Evolutionary conservation across 2,113 vertebrate species (phyloP), one percentile per base, ranked within the genome.

Genomic region (Cygnus atratus): DNA sequence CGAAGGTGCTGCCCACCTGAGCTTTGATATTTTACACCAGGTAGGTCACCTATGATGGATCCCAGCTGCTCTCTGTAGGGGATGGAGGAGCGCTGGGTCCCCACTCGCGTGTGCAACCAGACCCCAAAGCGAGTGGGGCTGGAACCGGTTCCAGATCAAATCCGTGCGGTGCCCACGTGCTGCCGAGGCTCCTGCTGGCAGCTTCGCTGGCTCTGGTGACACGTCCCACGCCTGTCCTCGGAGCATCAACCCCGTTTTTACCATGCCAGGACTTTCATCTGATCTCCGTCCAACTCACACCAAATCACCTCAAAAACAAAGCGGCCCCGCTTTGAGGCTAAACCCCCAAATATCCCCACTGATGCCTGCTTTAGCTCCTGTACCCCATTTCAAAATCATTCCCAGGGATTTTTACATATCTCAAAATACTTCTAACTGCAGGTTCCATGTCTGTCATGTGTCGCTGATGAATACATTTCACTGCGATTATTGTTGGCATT

Each of bases 341-440:
- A 80, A 16, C 57, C 76, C 83, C 2, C 12, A 68, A 73, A 93
- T 59, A 81, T 67, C 87, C 63, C 87, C 43, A 2, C 5, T 19
- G 35, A 37, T 3, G 55, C 76, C 76, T 44, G 59, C 80, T 83
- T 63, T 28, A 5, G 33, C 24, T 26, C 31, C 81, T 72, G 55
- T 9, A 4, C 54, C 55, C 76, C 68, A 35, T 82, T 65, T 80
- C 68, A 76, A 91, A 86, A 81, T 29, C 63, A 24, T 46, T 89
- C 33, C 3, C 61, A 7, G 43, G 39, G 73, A 33, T 78, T 81
- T 94, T 92, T 72, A 71, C 70, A 29, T 62, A 44, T 66, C 88
- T 94, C 43, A 72, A 85, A 93, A 88, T 79, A 82, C 22, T 88
- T 50, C 19, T 77, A 95, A 92, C 61, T 46, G 62, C 84, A 84